Percentiles rank a stretch among this genome's conserved stretches.
Evolutionary conservation across 2,888 invertebrate genomes (phyloP).

Genomic region (Cephus pygmeus): DNA sequence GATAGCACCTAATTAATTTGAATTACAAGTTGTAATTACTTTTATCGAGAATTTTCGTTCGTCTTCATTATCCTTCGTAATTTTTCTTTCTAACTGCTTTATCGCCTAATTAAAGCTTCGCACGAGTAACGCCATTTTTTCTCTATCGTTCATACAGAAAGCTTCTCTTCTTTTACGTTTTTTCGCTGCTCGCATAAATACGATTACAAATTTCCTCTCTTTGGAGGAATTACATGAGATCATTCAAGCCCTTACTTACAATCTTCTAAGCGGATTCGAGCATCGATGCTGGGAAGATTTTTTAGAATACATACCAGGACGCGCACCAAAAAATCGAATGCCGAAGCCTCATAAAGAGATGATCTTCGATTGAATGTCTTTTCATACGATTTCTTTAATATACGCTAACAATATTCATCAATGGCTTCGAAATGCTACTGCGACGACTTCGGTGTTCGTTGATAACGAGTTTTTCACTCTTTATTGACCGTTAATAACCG

Average conservation of each 20-base stretch:
- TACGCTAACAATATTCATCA: neutral
- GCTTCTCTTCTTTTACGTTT: neutral
- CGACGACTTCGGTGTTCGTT: neutral
- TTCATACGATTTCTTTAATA: conserved; percentile 2
- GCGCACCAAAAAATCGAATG: neutral
- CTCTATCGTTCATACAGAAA: too few species aligned
- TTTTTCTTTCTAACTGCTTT: neutral
- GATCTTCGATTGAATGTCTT: conserved; percentile 11
- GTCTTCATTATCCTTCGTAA: neutral
- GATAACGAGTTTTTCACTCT: neutral
- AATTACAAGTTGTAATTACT: neutral
- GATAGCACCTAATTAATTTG: neutral
- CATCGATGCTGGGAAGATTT: neutral
- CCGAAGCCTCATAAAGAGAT: neutral
- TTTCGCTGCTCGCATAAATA: neutral
- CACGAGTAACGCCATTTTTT: neutral
- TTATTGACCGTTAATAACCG: neutral
- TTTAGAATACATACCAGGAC: neutral
- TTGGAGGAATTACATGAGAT: neutral
- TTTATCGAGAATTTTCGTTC: neutral
- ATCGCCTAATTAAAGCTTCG: neutral
- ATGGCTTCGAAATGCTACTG: neutral
- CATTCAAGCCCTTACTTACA: neutral
- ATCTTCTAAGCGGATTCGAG: neutral
- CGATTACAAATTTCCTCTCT: neutral